A percentile compares a stretch with the other conserved stretches of the same genome.
Conservation (phyloP, 1,140 invertebrate species). For the Drosophila subobscura region DNA sequence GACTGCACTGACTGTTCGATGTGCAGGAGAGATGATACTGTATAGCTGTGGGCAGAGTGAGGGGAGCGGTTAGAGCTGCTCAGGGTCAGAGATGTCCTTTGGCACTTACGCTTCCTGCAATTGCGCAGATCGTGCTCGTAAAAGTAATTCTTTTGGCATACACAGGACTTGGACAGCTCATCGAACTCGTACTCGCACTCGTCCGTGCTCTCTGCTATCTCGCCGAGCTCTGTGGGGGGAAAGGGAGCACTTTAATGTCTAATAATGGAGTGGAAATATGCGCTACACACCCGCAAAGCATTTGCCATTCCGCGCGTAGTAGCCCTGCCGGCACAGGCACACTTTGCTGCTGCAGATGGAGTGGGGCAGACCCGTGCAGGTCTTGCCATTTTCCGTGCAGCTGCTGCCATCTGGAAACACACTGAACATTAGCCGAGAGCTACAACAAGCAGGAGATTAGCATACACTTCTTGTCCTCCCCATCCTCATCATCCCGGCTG, state of each 20-base stretch:
- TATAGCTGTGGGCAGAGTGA: constrained; percentile 53
- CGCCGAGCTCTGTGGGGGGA: constrained; percentile 67
- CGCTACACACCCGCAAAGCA: constrained; percentile 75
- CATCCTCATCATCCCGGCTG: constrained; percentile 74
- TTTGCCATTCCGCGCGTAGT: constrained; percentile 75
- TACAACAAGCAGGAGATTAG: not conserved
- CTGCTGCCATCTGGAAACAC: constrained; percentile 62
- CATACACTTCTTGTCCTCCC: constrained; percentile 72
- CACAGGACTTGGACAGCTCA: constrained; percentile 72
- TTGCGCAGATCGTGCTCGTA: constrained; percentile 73
- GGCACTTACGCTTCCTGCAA: constrained; percentile 77
- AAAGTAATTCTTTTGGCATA: constrained; percentile 82
- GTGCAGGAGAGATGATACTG: constrained; percentile 80
- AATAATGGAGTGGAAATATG: too few relatives aligned
- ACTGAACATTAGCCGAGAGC: not conserved
- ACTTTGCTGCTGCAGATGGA: constrained; percentile 72
- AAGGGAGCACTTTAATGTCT: not conserved
- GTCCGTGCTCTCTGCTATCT: constrained; percentile 81
- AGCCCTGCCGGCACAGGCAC: constrained; percentile 71
- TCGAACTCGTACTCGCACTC: constrained; percentile 78
- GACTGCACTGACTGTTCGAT: constrained; percentile 81
- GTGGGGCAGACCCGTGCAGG: constrained; percentile 68
- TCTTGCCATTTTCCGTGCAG: constrained; percentile 74
- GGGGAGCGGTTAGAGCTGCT: not conserved
- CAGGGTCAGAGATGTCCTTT: accelerated